A percentile compares a stretch with the other conserved stretches of the same genome.
These are phyloP conservation scores for Neostethus bicornis DNA, from an alignment of 2,797 vertebrate genomes.

Conservation along the genomic window DNA sequence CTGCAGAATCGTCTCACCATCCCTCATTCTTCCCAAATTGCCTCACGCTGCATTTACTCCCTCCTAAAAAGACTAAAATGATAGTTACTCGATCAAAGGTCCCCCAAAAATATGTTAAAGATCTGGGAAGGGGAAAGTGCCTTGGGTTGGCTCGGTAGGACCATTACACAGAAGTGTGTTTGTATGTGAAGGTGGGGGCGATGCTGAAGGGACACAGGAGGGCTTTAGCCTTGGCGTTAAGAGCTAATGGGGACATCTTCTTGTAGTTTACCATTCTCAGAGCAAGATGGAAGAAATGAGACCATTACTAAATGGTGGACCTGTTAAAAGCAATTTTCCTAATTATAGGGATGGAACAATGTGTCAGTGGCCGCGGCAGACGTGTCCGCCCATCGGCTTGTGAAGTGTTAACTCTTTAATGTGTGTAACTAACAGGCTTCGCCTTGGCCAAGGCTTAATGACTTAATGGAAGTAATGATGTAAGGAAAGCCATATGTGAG, in stretches of 20 bases:
- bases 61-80: slow-evolving; percentile 80
- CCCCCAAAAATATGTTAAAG: slow-evolving; percentile 87
- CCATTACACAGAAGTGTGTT: slow-evolving; percentile 73
- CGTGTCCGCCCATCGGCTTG: slow-evolving; percentile 77
- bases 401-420: slow-evolving; percentile 76
- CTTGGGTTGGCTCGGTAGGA: slow-evolving; percentile 83
- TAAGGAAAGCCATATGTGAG: slow-evolving; percentile 75
- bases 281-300: slow-evolving; percentile 82
- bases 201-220: slow-evolving; percentile 77
- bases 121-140: slow-evolving; percentile 77
- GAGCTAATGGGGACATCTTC: slow-evolving; percentile 88
- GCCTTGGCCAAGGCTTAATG: slow-evolving; percentile 68
- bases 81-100: slow-evolving; percentile 85
- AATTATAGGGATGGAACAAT: slow-evolving; percentile 87
- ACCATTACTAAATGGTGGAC: slow-evolving; percentile 85
- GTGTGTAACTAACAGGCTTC: slow-evolving; percentile 69
- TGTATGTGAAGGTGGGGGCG: slow-evolving; percentile 19
- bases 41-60: slow-evolving; percentile 76
- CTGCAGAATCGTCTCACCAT: slow-evolving; percentile 77
- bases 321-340: slow-evolving; percentile 89
- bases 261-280: slow-evolving; percentile 89
- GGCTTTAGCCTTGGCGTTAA: slow-evolving; percentile 78
- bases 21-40: slow-evolving; percentile 84
- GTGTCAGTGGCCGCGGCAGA: slow-evolving; percentile 75
- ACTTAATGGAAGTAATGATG: slow-evolving; percentile 79